Evolutionary conservation across 2,888 invertebrate genomes (phyloP).

Genomic region (Melinopterus prodromus): DNA sequence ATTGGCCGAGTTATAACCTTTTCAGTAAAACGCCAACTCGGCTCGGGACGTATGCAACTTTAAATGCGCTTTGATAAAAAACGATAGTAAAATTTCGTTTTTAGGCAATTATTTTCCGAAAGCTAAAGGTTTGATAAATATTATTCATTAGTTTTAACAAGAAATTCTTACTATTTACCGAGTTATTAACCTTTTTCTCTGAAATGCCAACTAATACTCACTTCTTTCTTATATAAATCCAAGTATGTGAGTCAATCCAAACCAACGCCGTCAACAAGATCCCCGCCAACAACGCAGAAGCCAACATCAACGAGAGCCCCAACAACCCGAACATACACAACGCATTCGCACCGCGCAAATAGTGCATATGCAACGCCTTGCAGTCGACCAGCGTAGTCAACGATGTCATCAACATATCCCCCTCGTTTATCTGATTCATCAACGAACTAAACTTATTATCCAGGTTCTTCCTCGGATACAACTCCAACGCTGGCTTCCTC

Average conservation of each 20-base stretch:
- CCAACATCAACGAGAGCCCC: slow-evolving; percentile 85
- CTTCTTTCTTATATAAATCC: slow-evolving; percentile 96
- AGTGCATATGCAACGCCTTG: slow-evolving; percentile 82
- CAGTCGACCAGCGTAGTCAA: slow-evolving; percentile 82
- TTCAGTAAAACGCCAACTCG: too few relatives aligned
- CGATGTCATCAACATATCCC: slow-evolving; percentile 75
- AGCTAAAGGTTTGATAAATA: too few relatives aligned
- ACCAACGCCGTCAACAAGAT: slow-evolving; percentile 91
- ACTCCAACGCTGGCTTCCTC: slow-evolving; percentile 62
- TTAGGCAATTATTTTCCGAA: too few relatives aligned
- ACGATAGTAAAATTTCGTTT: too few relatives aligned
- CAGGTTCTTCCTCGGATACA: slow-evolving; percentile 63
- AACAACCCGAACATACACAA: slow-evolving; percentile 84
- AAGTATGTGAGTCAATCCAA: slow-evolving; percentile 94
- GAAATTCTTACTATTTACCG: background rate
- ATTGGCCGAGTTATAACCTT: background rate
- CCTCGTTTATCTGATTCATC: slow-evolving; percentile 79
- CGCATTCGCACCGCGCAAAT: slow-evolving; percentile 80
- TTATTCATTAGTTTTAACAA: background rate
- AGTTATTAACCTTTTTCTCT: background rate
- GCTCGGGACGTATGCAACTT: too few relatives aligned
- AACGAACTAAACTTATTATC: slow-evolving; percentile 80
- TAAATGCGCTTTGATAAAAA: too few relatives aligned
- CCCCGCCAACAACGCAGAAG: slow-evolving; percentile 87
- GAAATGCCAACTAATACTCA: slow-evolving; percentile 59